Percentiles rank a stretch among this genome's conserved stretches.
Evolutionary conservation across 2,888 invertebrate species (phyloP).

Genomic region (Corbicula japonica): DNA sequence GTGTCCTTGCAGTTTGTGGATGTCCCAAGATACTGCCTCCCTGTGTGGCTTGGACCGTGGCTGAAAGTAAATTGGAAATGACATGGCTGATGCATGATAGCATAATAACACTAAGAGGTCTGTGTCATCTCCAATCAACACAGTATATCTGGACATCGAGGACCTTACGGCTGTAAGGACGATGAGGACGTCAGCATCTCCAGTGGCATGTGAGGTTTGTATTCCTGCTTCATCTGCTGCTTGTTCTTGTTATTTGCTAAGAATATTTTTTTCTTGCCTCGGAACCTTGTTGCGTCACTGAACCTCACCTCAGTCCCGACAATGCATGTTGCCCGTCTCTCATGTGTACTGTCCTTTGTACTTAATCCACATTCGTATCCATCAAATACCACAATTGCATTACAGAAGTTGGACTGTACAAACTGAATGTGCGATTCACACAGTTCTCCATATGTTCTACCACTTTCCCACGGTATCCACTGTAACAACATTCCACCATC

Average conservation of each 20-base stretch:
- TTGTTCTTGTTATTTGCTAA: slow-evolving; percentile 49
- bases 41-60: background rate
- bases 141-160: slow-evolving; percentile 22
- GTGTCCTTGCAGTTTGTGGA: background rate
- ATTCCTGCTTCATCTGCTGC: slow-evolving; percentile 55
- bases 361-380: slow-evolving; percentile 32
- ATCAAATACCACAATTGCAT: slow-evolving; percentile 55
- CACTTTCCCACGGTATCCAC: slow-evolving; percentile 15
- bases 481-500: slow-evolving; percentile 18
- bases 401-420: slow-evolving; percentile 27
- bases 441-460: slow-evolving; percentile 10
- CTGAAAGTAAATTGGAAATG: slow-evolving; percentile 18
- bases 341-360: too few species aligned
- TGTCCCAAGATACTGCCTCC: background rate
- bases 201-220: slow-evolving; percentile 41
- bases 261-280: slow-evolving; percentile 53
- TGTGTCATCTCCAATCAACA: slow-evolving; percentile 60
- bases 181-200: slow-evolving; percentile 61
- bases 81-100: slow-evolving; percentile 22
- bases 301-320: slow-evolving; percentile 44
- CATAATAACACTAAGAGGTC: slow-evolving; percentile 55
- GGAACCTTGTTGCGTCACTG: slow-evolving; percentile 32
- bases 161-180: slow-evolving; percentile 32
- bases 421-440: slow-evolving; percentile 24
- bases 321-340: slow-evolving; percentile 23